Base-by-base conservation (phyloP, 2,797 vertebrate genomes). In the Taenioides sp. region DNA sequence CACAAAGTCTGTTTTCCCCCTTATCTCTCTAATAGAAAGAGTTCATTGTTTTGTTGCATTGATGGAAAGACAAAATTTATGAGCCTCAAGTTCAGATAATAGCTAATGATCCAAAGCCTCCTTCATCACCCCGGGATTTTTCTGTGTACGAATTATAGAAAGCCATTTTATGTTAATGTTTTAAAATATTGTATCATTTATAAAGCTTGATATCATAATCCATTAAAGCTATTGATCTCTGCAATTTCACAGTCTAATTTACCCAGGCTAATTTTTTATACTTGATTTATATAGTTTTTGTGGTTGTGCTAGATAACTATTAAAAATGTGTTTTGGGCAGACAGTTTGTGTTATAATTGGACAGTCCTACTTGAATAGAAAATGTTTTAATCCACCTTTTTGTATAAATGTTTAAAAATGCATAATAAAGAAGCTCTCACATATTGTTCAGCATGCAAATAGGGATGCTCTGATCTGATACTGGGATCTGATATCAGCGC, bases 31-130 rank as follows among this genome's bases (percentile, higher is more conserved):
- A 84, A 80, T 67, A 40, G 69, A 43, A 52, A 75, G 74, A 83
- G 34, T 68, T 82, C 31, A 28, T 72, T 82, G 43, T 78, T 67
- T 74, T 64, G 59, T 67, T 52, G 5, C 67, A 49, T 69, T 34
- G 20, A 67, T 16, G 31, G 68, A 70, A 67, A 61, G 31, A 60
- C 59, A 68, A 54, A 72, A 86, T 28, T 70, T 74, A 83, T 83
- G 85, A 69, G 27, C 65, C 60, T 65, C 59, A 85, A 86, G 76
- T 11, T 73, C 70, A 20, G 50, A 78, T 80, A 80, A 80, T 72
- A 11, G 71, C 71, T 82, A 83, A 87, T 83, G 65, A 77, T 78
- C 73, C 25, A 28, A 28, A 43, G 58, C 28, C 34, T 64, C 57
- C 60, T 75, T 71, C 65, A 37, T 63, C 11, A 18, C 12, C 0